Evolutionary conservation across 2,888 invertebrate species (phyloP), one percentile per base, ranked within the genome.

Genomic region (Julus scanicus): DNA sequence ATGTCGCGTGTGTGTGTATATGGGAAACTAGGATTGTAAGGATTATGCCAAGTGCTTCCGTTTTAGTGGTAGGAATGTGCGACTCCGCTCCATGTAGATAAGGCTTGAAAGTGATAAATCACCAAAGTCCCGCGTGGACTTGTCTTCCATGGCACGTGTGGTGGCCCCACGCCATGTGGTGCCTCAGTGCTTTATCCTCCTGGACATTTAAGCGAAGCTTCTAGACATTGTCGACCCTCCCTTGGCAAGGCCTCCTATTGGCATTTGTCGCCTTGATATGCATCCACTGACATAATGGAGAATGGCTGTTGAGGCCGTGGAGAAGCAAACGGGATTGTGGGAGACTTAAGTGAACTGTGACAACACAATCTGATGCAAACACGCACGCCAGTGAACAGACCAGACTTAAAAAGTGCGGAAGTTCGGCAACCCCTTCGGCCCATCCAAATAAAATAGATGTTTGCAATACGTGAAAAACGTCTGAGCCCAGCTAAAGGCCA

Each of bases 331-430:
- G 80, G 80, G 80, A 80, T 80, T 80, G 80, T 29, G 80, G 80
- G 80, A 29, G 80, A 29, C 80, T 80, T 80, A 80, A 80, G 80
- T 80, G 80, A 80, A 80, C 80, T 80, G 80, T 80, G 80, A 80
- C 80, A 80, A 80, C 80, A 80, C 80, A 80, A 80, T 80, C 80
- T 80, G 80, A 80, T 80, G 80, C 80, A 80, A 80, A 80, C 80
- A 80, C 37, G 13, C 80, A 13, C 37, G 37, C n/a, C 29, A 20
- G 57, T 15, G 57, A 57, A 57, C 15, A 15, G 57, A 15, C 57
- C 15, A 80, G 80, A 80, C 80, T 80, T 37, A 80, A 71, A 71
- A 71, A n/a, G 71, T 29, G 29, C 29, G 29, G 20, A 80, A 80
- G 37, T 80, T 80, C 80, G 13, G 5, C 80, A 80, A 80, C 80